Percentiles rank a stretch among this genome's conserved stretches.
Evolutionary conservation across 2,113 vertebrate species (phyloP).

Genomic region (Tragelaphus buxtoni): DNA sequence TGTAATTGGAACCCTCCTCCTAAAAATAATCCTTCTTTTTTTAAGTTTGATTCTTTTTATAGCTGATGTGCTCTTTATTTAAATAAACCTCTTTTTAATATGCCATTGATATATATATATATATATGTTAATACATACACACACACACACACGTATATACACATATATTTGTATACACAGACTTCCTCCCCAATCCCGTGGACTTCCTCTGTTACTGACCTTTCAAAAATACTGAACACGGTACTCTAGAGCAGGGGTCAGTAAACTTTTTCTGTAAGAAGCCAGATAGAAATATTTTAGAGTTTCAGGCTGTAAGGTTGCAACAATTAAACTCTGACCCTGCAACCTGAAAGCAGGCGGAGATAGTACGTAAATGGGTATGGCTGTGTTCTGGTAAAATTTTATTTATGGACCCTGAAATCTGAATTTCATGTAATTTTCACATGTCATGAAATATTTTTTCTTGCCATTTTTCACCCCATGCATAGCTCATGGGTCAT

Average conservation of each 20-base stretch:
- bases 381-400: not conserved
- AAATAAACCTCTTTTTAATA: not conserved
- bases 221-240: not conserved
- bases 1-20: constrained; percentile 49
- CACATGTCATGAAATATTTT: not conserved
- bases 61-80: constrained; percentile 40
- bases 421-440: not conserved
- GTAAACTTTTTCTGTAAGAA: not conserved
- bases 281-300: not conserved
- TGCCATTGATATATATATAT: not conserved
- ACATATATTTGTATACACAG: not conserved
- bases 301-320: not conserved
- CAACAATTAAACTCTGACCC: not conserved
- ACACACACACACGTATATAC: too few relatives aligned
- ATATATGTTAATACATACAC: not conserved
- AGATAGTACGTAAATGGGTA: fast-evolving
- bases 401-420: not conserved
- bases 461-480: not conserved
- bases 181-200: not conserved
- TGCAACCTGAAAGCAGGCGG: not conserved
- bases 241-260: not conserved
- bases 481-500: not conserved
- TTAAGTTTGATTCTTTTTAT: constrained; percentile 53
- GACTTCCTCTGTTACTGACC: not conserved
- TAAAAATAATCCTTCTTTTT: constrained; percentile 67